Conservation (phyloP, 2,113 vertebrate genomes). For the Morphnarchus princeps region DNA sequence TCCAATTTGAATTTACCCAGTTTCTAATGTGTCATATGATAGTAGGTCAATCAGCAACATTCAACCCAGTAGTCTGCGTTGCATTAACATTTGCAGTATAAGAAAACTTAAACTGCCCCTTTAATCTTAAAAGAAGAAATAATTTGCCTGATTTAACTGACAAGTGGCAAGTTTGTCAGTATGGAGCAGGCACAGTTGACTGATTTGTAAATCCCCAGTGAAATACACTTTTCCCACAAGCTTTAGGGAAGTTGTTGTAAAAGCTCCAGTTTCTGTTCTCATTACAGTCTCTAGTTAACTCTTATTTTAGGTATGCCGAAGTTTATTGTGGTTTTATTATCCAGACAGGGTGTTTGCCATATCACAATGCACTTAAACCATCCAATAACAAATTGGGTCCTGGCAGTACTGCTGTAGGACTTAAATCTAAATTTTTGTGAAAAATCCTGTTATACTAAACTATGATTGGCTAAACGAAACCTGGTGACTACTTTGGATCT, state of each 20-base stretch:
- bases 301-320: not conserved
- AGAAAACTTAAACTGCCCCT: not conserved
- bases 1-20: constrained; percentile 33
- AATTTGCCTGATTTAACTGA: constrained; percentile 10
- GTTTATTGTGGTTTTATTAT: not conserved
- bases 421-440: not conserved
- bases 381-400: not conserved
- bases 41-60: not conserved
- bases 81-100: not conserved
- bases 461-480: not conserved
- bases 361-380: not conserved
- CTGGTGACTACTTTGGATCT: not conserved
- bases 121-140: not conserved
- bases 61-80: not conserved
- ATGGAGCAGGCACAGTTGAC: not conserved
- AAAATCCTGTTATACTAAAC: not conserved
- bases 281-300: not conserved
- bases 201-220: not conserved
- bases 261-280: not conserved
- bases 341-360: not conserved
- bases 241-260: not conserved
- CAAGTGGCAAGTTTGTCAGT: not conserved
- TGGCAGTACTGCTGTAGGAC: not conserved
- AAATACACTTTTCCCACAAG: not conserved
- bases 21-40: not conserved